Evolutionary conservation across 2,888 invertebrate genomes (phyloP), one percentile per base, ranked within the genome.

Genomic region (Lochmaea capreae): DNA sequence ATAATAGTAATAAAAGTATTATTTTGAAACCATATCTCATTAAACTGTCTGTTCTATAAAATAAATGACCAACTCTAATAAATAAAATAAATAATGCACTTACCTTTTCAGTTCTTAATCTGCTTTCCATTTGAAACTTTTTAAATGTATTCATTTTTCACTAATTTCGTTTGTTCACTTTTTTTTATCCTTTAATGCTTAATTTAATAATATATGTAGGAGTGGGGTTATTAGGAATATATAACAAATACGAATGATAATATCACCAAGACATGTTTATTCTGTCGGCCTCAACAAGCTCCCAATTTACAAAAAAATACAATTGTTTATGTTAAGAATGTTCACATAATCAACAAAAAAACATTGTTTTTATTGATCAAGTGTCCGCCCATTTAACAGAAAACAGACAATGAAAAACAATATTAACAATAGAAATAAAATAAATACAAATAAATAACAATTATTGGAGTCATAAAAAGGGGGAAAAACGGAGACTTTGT

Each of bases 251-350:
- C 66, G 68, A 57, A 76, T 77, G 78, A 16, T 81, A 84, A 84
- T 85, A 85, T 85, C 85, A 86, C 85, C 85, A 86, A 84, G 86
- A 86, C 85, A 85, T 84, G 85, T 84, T 86, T 86, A 86, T 86
- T 86, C 85, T 85, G 85, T 84, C 85, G 82, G 82, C 85, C 86
- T 86, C 85, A 86, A 86, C 85, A 85, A 85, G 83, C 89, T 89
- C 89, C 91, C 92, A 92, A 92, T 92, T 90, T 90, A 90, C 80
- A 82, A 78, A 75, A 79, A 76, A 78, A 77, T 87, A 89, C 89
- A 88, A 87, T 79, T 77, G 79, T 77, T 77, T 75, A 73, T 76
- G 73, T 33, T 52, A 18, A 67, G 22, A 67, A 22, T 73, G 61
- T 8, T 46, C 33, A 39, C 33, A 39, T 43, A 72, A 62, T 71